These are phyloP conservation scores for Gila orcuttii DNA, from an alignment of 2,113 vertebrate species.

Conservation along the genomic window DNA sequence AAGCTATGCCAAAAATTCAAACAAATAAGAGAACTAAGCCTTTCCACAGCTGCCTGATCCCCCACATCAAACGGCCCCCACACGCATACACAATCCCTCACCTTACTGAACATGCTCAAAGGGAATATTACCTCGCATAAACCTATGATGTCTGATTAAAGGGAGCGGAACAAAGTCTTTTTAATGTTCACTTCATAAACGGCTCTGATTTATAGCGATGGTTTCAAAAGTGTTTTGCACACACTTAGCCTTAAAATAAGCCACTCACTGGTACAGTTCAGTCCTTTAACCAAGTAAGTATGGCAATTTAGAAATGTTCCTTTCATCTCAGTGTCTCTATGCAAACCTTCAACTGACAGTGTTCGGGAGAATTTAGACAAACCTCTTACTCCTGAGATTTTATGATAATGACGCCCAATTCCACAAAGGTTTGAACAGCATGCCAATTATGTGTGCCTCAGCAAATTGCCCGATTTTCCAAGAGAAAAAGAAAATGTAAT, in stretches of 20 bases:
- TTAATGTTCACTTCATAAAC: slow-evolving; percentile 58
- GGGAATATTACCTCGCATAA: slow-evolving; percentile 64
- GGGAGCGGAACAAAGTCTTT: slow-evolving; percentile 55
- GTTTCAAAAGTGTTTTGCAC: slow-evolving; percentile 5
- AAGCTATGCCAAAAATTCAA: slow-evolving; percentile 53
- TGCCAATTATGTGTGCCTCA: slow-evolving; percentile 68
- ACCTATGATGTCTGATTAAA: slow-evolving; percentile 73
- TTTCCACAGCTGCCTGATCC: slow-evolving; percentile 58
- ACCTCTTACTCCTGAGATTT: slow-evolving; percentile 53
- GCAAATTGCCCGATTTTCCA: slow-evolving; percentile 78
- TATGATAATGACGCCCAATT: slow-evolving; percentile 48
- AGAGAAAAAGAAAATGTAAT: slow-evolving; percentile 82
- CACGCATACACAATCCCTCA: slow-evolving; percentile 61
- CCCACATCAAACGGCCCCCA: slow-evolving; percentile 63
- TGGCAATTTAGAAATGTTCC: slow-evolving; percentile 22
- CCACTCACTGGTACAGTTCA: neutral
- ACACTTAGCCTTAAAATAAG: slow-evolving; percentile 12
- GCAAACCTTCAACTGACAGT: slow-evolving; percentile 31
- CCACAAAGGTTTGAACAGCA: slow-evolving; percentile 63
- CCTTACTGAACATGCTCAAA: slow-evolving; percentile 69
- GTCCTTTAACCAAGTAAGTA: slow-evolving; percentile 9
- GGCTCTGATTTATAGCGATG: slow-evolving; percentile 26
- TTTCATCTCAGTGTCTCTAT: slow-evolving; percentile 23
- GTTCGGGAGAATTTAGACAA: slow-evolving; percentile 40
- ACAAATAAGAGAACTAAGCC: slow-evolving; percentile 60